Base-by-base conservation (phyloP, 2,888 invertebrate genomes). In the Aphodius granarius region DNA sequence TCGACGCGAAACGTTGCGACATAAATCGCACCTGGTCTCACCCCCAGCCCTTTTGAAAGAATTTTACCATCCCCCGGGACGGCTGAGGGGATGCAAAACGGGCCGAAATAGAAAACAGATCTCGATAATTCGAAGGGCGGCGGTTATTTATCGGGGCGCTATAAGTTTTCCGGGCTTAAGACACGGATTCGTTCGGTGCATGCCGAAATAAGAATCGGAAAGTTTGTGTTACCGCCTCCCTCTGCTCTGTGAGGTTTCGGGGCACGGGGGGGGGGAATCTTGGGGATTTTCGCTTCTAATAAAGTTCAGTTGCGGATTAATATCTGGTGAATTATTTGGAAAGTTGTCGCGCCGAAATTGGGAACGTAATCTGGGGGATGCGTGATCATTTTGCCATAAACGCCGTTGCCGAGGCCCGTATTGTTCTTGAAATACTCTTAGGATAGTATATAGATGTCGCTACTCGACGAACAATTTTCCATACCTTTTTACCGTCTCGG, bases 311-410 rank as follows among this genome's bases (percentile, higher is more conserved):
- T 63, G 63, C 65, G 72, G 75, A 75, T 75, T 75, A 75, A 75
- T 75, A 75, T 75, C 72, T 72, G 71, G 66, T 66, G 71, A 75
- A 75, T 75, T 75, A 75, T 72, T 75, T 75, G 75, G 66, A 75
- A 75, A 75, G 72, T 75, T 72, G 22, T 63, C 21, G 63, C 21
- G 63, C 43, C 43, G 13, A 43, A 43, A 43, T 43, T 43, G 43
- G 43, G 43, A 43, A 9, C 43, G 43, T 43, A 43, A 43, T 43
- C 43, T 43, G 6, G 43, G 43, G 43, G 43, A 43, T 43, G 43
- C 43, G 43, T 43, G 43, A 43, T 43, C 43, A 13, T 43, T 43
- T 43, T 43, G 43, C 43, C 13, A 43, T 43, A 43, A 43, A 43
- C 13, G 43, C 43, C 13, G 43, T 6, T 3, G 13, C 43, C 13